Base-by-base conservation (phyloP, 23 tunicate species). In the Ascidia mentula region DNA sequence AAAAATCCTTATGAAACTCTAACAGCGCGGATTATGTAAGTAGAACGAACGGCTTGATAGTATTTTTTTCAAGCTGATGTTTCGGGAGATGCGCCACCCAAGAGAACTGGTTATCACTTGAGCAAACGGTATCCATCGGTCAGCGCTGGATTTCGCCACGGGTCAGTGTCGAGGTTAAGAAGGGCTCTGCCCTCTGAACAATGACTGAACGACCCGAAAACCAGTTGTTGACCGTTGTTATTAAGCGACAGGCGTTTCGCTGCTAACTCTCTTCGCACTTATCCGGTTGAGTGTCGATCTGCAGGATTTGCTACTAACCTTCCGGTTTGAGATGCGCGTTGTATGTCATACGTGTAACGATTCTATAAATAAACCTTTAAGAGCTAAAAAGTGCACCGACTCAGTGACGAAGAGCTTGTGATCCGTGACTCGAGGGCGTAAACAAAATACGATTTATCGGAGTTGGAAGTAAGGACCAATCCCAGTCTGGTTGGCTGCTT, bases 321-420 rank as follows among this genome's bases (percentile, higher is more conserved):
- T 45, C 80, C 72, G 77, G 75, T 84, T 76, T 76, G 37, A 35
- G 31, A 77, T 53, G 65, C 65, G 65, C 65, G 65, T 53, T 53
- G 65, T 53, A n/a, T n/a, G n/a, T n/a, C n/a, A n/a, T n/a, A n/a
- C n/a, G n/a, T n/a, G n/a, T n/a, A n/a, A n/a, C n/a, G n/a, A n/a
- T n/a, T n/a, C n/a, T n/a, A n/a, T n/a, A n/a, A n/a, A n/a, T n/a
- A n/a, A n/a, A n/a, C n/a, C n/a, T n/a, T n/a, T n/a, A n/a, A n/a
- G n/a, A n/a, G n/a, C n/a, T n/a, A n/a, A n/a, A n/a, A n/a, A n/a
- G n/a, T n/a, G n/a, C n/a, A n/a, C n/a, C n/a, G n/a, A n/a, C n/a
- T n/a, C n/a, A n/a, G n/a, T n/a, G 12, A 42, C 65, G 65, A 3
- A 6, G 13, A 53, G 22, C 65, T 26, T 26, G 65, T 53, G 28